Conservation (phyloP, 2,888 invertebrate genomes). For the Clanis bilineata region DNA sequence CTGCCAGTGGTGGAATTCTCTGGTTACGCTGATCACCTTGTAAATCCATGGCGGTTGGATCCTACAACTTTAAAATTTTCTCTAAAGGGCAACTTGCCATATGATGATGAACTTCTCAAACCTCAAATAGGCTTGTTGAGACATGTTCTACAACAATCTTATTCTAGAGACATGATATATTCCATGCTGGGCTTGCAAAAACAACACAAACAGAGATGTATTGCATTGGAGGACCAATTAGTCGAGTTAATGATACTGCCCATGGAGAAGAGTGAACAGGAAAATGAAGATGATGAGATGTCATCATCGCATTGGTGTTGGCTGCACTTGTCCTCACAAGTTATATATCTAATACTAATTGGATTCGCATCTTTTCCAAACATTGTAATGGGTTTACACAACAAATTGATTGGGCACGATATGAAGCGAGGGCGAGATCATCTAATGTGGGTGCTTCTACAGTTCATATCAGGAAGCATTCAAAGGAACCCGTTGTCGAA, state of each 20-base stretch:
- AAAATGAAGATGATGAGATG: slow-evolving; percentile 82
- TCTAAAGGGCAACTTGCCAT: slow-evolving; percentile 89
- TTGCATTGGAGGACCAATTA: slow-evolving; percentile 95
- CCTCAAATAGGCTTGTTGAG: slow-evolving; percentile 93
- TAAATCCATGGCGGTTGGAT: slow-evolving; percentile 97
- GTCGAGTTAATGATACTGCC: slow-evolving; percentile 95
- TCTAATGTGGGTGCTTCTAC: slow-evolving; percentile 99
- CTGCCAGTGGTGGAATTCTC: slow-evolving; percentile 97
- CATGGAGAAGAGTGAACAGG: slow-evolving; percentile 94
- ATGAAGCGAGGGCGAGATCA: slow-evolving; percentile 96
- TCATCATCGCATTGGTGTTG: slow-evolving; percentile 91
- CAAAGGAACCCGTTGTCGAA: slow-evolving; percentile 95
- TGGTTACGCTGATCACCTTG: slow-evolving; percentile 93
- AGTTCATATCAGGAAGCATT: slow-evolving; percentile 98
- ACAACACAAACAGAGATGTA: slow-evolving; percentile 93
- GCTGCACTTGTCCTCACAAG: slow-evolving; percentile 96
- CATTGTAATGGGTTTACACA: slow-evolving; percentile 94
- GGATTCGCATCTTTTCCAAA: slow-evolving; percentile 97
- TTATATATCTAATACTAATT: slow-evolving; percentile 96
- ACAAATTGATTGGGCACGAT: slow-evolving; percentile 90
- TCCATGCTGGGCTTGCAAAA: slow-evolving; percentile 97
- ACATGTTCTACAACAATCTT: slow-evolving; percentile 96
- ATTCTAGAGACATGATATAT: slow-evolving; percentile 97
- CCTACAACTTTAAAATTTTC: slow-evolving; percentile 87
- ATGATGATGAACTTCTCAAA: slow-evolving; percentile 92